phyloP scores from a whole-genome alignment of 2,888 invertebrate species.

The Graphium colonna region DNA sequence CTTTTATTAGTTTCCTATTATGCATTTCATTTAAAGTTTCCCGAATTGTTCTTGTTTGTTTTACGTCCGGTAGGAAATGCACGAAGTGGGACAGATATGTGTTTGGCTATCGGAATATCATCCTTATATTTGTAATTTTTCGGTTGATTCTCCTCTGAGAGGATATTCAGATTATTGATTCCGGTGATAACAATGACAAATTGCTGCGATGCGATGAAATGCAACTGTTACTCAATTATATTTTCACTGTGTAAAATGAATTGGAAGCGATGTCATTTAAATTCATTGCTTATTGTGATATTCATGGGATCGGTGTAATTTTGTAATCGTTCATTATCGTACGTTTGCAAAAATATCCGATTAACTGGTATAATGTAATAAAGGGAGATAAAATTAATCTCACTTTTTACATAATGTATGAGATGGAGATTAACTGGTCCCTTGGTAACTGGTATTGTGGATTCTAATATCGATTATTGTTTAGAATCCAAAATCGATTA shows the following conservation, averaged over 20 bases:
- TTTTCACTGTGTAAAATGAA: constrained; percentile 8
- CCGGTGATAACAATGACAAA: neutral
- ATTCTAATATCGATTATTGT: neutral
- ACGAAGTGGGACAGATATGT: constrained; percentile 5
- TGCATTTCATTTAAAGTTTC: constrained; percentile 22
- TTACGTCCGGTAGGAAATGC: constrained; percentile 5
- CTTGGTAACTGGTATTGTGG: neutral
- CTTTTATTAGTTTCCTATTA: constrained; percentile 23
- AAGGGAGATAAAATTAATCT: too few relatives aligned
- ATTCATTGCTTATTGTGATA: constrained; percentile 22
- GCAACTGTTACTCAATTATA: constrained; percentile 2
- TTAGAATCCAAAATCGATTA: neutral
- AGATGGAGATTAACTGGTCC: neutral
- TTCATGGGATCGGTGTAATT: constrained; percentile 15
- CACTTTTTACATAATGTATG: neutral
- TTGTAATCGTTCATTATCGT: constrained; percentile 7
- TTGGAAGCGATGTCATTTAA: constrained; percentile 15
- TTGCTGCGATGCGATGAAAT: neutral
- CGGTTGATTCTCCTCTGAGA: neutral
- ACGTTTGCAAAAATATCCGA: neutral
- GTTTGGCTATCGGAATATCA: neutral
- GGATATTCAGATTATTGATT: neutral
- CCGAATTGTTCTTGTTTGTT: constrained; percentile 22
- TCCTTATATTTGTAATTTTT: neutral
- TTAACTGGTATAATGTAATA: too few relatives aligned